Conservation (phyloP, 2,797 vertebrate species). For the Novumbra hubbsi region DNA sequence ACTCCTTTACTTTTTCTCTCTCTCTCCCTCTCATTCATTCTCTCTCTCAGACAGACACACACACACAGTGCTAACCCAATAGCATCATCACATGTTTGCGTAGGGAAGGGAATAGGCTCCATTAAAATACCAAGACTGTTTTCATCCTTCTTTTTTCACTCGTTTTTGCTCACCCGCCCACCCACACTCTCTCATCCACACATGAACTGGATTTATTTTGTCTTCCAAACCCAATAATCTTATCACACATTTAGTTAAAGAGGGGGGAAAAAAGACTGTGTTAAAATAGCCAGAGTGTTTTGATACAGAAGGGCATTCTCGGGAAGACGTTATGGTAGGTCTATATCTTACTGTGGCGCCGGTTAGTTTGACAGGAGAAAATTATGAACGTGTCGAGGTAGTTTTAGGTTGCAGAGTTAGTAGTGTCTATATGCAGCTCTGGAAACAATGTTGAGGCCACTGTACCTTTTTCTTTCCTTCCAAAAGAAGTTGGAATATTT, state of each 20-base stretch:
- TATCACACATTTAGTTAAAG: conserved; percentile 7
- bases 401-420: conserved; percentile 1
- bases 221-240: conserved; percentile 25
- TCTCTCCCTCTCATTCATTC: neutral
- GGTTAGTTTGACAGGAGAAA: neutral
- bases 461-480: too few species aligned
- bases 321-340: conserved; percentile 41
- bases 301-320: conserved; percentile 48
- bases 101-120: conserved; percentile 10
- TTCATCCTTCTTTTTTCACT: neutral
- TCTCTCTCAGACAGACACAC: conserved; percentile 11
- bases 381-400: too few species aligned
- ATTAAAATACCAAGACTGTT: neutral
- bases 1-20: neutral
- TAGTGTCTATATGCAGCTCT: neutral
- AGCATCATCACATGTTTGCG: conserved; percentile 8
- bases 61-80: conserved; percentile 35
- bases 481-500: too few species aligned
- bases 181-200: conserved; percentile 20
- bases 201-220: conserved; percentile 10
- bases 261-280: conserved; percentile 41
- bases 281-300: conserved; percentile 45
- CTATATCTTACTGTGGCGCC: conserved; percentile 23
- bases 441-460: too few species aligned
- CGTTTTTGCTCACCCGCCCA: neutral